Evolutionary conservation across 2,797 vertebrate genomes (phyloP).

Genomic region (Gambusia yucatana): DNA sequence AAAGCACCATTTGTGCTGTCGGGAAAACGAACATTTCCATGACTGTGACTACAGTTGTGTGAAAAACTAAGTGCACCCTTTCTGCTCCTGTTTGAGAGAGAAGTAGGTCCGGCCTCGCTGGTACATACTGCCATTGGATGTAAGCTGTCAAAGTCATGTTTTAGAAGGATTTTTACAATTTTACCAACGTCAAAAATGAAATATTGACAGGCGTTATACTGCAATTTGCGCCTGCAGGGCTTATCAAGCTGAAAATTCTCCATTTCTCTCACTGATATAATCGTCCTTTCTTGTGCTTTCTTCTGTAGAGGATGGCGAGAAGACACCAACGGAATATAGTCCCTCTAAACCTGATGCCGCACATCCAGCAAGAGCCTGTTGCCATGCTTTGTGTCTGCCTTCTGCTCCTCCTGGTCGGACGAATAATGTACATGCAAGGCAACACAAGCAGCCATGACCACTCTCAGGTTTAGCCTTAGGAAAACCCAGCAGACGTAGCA

Average conservation of each 20-base stretch:
- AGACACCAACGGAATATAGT: conserved; percentile 33
- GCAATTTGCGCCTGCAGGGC: background rate
- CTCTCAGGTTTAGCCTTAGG: conserved; percentile 60
- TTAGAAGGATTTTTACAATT: too few relatives aligned
- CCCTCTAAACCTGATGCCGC: conserved; percentile 39
- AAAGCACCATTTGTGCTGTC: background rate
- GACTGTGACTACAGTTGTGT: background rate
- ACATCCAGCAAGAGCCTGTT: conserved; percentile 61
- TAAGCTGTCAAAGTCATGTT: background rate
- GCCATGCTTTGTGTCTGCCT: conserved; percentile 71
- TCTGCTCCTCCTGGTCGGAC: conserved; percentile 73
- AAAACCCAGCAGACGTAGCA: conserved; percentile 80
- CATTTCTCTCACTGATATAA: background rate
- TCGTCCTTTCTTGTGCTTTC: conserved; percentile 21
- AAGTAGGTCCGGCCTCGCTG: background rate
- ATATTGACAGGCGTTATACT: background rate
- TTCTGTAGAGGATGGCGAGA: conserved; percentile 51
- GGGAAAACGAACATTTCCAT: background rate
- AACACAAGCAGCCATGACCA: conserved; percentile 44
- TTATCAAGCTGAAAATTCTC: background rate
- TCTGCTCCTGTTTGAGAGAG: background rate
- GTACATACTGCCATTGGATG: background rate
- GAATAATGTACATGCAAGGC: conserved; percentile 72
- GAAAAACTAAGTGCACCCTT: background rate
- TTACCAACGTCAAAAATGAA: background rate